Evolutionary conservation across 1,140 invertebrate genomes (phyloP).

Genomic region (Vollenhovia emeryi): DNA sequence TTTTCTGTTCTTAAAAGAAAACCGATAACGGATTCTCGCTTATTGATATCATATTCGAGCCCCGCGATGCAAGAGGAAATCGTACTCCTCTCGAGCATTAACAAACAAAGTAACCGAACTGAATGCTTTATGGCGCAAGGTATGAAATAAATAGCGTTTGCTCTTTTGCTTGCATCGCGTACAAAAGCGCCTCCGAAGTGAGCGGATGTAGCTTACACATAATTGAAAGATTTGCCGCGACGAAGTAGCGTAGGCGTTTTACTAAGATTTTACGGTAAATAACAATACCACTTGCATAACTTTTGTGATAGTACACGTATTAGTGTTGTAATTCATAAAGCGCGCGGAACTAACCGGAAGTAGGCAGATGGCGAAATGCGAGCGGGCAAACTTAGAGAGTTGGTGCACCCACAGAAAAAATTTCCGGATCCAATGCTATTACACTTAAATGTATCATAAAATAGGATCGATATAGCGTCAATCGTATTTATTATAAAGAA

Average conservation of each 20-base stretch:
- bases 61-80: constrained; percentile 43
- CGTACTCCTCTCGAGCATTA: constrained; percentile 54
- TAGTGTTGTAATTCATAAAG: too few relatives aligned
- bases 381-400: too few relatives aligned
- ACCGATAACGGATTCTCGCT: constrained; percentile 60
- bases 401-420: too few relatives aligned
- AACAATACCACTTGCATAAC: not conserved
- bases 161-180: not conserved
- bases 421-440: too few relatives aligned
- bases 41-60: constrained; percentile 59
- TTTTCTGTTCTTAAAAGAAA: constrained; percentile 25
- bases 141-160: not conserved
- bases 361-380: too few relatives aligned
- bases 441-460: too few relatives aligned
- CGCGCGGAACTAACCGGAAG: too few relatives aligned
- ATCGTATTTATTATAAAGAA: too few relatives aligned
- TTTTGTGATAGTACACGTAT: too few relatives aligned
- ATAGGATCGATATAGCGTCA: too few relatives aligned
- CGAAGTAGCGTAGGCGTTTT: not conserved
- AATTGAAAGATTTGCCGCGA: not conserved
- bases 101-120: constrained; percentile 61
- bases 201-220: not conserved
- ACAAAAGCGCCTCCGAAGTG: not conserved
- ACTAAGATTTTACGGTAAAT: not conserved
- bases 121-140: not conserved